Base-by-base conservation (phyloP, 2,797 vertebrate species). In the Melanotaenia parkinsoni region DNA sequence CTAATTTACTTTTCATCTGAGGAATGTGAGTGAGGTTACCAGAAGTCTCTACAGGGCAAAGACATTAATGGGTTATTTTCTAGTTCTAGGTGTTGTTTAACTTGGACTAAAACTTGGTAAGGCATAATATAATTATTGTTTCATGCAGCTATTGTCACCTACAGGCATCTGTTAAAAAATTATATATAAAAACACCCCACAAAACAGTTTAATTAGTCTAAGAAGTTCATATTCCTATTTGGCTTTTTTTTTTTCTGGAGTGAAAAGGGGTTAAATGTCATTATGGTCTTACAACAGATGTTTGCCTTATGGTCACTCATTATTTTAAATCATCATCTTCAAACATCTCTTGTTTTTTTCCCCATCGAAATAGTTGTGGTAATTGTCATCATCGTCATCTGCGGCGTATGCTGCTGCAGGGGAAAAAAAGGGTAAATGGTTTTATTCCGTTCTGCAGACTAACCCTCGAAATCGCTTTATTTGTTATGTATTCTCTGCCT, bases 371-470 rank as follows among this genome's bases (percentile, higher is more conserved):
- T 62, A 74, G 30, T 14, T 12, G 0, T 26, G 24, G 0, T 4
- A 1, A 14, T 37, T 8, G 43, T 0, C 18, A 1, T 3, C 43
- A 47, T 47, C 18, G 0, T 8, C 24, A 26, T 1, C n/a, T n/a
- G n/a, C 18, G 18, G 1, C 9, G 43, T 1, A 1, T 0, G 0
- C 18, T 14, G 3, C 0, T 22, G 0, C 13, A 63, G 26, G 53
- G 70, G 57, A n/a, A 76, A 0, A 18, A 3, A 1, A 32, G 0
- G 85, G 87, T 89, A 90, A 91, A 61, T 3, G 33, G 18, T 59
- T 70, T 77, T 35, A 63, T 74, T 78, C 0, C 30, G 1, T 13
- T 71, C 3, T 56, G 37, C 18, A 40, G 38, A 77, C 67, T 83
- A 83, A 80, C 59, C 26, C 5, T 16, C 11, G 0, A 16, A 26